Base-by-base conservation (phyloP, 2,888 invertebrate species). In the Spodoptera exigua region DNA sequence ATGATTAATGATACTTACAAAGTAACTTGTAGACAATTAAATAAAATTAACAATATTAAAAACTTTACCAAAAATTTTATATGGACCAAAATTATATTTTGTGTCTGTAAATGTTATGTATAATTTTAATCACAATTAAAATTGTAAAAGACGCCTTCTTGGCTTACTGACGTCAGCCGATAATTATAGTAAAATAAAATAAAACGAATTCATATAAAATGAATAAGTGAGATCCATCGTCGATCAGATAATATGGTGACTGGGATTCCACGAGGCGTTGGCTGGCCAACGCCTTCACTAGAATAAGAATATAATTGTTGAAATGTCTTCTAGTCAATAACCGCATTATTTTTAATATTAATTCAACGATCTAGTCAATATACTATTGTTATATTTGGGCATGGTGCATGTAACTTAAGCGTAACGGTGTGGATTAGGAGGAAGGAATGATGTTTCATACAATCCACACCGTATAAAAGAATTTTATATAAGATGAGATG, bases 281-380 rank as follows among this genome's bases (percentile, higher is more conserved):
- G 57, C 40, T 17, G 45, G 37, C 57, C 36, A 11, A 36, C 13
- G 46, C 57, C 46, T 46, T 41, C 51, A 32, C 35, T 71, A 36
- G 41, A 48, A 64, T 70, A 70, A 41, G 32, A 41, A 48, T 41
- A 17, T 43, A 40, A 49, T 32, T 13, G 41, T 54, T 45, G n/a
- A 55, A 17, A 36, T 21, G 49, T 52, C 32, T 55, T 70, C 68
- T 73, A 67, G 73, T 73, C 68, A 61, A 49, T 72, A 61, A 21
- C 53, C 49, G 52, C 51, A 67, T 67, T 60, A 67, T 55, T 73
- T 61, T 62, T 56, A 62, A 44, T 65, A 65, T 47, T 70, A 39
- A 52, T 12, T 53, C 21, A 47, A 70, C 21, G 21, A 45, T 71
- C 67, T 75, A 71, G 72, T 72, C 67, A 67, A 59, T 61, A 58